A percentile compares a stretch with the other conserved stretches of the same genome.
Conservation (phyloP, 2,797 vertebrate genomes). For the Anisognathus igniventris region DNA sequence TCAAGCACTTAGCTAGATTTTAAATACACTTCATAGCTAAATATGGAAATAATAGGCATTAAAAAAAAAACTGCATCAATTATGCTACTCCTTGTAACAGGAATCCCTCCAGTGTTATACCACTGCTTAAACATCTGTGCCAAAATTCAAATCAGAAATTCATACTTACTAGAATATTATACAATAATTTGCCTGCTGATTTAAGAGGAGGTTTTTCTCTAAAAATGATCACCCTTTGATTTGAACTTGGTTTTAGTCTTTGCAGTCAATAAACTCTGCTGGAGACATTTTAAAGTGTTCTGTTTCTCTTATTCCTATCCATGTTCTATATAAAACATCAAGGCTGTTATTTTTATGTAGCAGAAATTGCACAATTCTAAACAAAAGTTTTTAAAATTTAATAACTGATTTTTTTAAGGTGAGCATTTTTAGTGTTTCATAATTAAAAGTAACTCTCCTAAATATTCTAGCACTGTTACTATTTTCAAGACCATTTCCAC, state of each 20-base stretch:
- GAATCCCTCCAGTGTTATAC: not conserved
- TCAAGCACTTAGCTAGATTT: not conserved
- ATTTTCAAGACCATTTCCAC: not conserved
- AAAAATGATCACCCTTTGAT: not conserved
- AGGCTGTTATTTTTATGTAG: not conserved
- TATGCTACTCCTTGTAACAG: not conserved
- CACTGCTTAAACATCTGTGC: not conserved
- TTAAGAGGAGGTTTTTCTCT: not conserved
- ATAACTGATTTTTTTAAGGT: not conserved
- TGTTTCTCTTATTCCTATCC: not conserved
- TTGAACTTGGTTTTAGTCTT: not conserved
- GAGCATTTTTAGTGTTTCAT: not conserved
- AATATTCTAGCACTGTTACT: not conserved
- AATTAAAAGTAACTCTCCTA: not conserved
- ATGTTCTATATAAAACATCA: not conserved
- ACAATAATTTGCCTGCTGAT: not conserved
- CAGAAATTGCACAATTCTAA: not conserved
- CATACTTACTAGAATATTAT: not conserved
- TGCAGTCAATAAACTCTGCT: not conserved
- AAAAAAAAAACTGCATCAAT: not conserved
- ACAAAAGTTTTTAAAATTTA: not conserved
- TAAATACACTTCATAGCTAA: not conserved
- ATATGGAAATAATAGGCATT: not conserved
- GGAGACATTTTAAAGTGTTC: not conserved
- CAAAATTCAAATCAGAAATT: constrained; percentile 28